A percentile compares a stretch with the other conserved stretches of the same genome.
phyloP scores from a whole-genome alignment of 1,140 invertebrate genomes.

The Coptotermes formosanus region DNA sequence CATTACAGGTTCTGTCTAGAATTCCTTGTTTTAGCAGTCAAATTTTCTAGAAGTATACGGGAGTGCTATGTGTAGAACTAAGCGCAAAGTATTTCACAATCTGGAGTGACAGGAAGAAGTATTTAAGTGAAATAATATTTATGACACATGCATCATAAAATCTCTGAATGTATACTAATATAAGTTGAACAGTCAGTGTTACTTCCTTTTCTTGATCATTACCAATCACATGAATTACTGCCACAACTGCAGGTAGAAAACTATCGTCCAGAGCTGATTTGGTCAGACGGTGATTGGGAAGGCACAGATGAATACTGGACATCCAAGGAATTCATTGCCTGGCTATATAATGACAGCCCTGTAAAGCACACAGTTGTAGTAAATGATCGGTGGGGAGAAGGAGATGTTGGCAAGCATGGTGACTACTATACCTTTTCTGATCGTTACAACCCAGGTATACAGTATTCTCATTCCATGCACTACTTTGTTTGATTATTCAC shows the following conservation, averaged over 20 bases:
- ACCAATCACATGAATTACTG: background rate
- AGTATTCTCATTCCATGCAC: background rate
- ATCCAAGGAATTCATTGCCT: conserved; percentile 78
- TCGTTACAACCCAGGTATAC: conserved; percentile 79
- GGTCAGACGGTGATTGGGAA: conserved; percentile 94
- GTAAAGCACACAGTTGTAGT: conserved; percentile 84
- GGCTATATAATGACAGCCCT: conserved; percentile 94
- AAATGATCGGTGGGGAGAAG: conserved; percentile 84
- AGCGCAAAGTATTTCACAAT: too few relatives aligned
- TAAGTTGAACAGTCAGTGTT: too few relatives aligned
- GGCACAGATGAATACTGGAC: conserved; percentile 78
- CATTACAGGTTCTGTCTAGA: too few relatives aligned
- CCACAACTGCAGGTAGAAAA: conserved; percentile 51
- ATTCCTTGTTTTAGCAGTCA: too few relatives aligned
- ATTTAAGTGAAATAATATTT: too few relatives aligned
- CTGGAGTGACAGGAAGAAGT: background rate
- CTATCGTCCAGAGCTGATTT: conserved; percentile 87
- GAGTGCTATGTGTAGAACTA: too few relatives aligned
- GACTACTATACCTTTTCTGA: conserved; percentile 84
- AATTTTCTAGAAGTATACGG: too few relatives aligned
- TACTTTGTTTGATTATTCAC: background rate
- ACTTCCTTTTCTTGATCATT: too few relatives aligned
- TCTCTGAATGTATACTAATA: too few relatives aligned
- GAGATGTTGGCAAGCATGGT: conserved; percentile 80
- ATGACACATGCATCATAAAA: too few relatives aligned